Evolutionary conservation across 2,113 vertebrate species (phyloP).

Genomic region (Pelecanoides urinatrix): DNA sequence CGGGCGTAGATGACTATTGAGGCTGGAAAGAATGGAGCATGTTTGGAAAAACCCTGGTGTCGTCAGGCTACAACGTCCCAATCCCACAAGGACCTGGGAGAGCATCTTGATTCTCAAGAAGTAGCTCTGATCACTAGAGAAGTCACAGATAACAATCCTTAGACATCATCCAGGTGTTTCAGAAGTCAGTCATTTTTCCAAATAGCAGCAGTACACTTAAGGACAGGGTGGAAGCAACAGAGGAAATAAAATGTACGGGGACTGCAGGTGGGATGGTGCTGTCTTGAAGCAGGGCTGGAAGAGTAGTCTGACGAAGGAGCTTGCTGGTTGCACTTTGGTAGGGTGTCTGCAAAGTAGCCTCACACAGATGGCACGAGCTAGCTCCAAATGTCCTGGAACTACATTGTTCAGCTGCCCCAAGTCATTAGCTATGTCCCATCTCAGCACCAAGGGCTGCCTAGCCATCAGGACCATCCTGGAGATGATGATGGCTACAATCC

Average conservation of each 20-base stretch:
- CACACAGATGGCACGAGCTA: neutral
- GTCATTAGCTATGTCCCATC: neutral
- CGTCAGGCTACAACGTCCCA: neutral
- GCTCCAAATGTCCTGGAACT: neutral
- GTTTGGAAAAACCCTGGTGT: neutral
- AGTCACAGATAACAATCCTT: neutral
- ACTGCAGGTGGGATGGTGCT: neutral
- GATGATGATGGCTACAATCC: neutral
- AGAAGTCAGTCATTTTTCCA: neutral
- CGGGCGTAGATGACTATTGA: rapidly evolving
- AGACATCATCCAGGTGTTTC: neutral
- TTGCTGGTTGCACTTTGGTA: neutral
- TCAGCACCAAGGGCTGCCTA: neutral
- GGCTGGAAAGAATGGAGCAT: neutral
- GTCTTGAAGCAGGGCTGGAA: neutral
- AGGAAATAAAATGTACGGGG: neutral
- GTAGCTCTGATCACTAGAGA: neutral
- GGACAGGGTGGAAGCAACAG: neutral
- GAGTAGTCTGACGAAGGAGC: neutral
- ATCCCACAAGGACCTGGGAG: neutral
- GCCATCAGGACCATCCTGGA: rapidly evolving
- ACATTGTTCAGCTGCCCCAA: neutral
- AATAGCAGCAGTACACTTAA: neutral
- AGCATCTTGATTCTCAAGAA: neutral
- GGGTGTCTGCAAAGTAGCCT: neutral